Evolutionary conservation across 2,888 invertebrate species (phyloP).

Genomic region (Tineola bisselliella): DNA sequence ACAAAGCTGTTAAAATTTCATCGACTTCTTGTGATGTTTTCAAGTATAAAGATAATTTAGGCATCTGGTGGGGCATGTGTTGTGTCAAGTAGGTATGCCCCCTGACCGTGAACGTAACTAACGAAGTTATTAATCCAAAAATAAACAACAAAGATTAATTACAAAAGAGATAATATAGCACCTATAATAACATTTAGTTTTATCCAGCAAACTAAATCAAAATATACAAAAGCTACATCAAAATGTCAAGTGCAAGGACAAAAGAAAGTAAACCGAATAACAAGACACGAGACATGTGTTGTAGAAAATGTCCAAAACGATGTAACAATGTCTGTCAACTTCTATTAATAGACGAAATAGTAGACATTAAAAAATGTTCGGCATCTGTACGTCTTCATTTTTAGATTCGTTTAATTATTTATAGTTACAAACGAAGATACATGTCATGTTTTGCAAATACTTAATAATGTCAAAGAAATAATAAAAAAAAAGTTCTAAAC

Average conservation of each 20-base stretch:
- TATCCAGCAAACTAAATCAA: conserved; percentile 19
- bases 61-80: conserved; percentile 51
- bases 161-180: no score
- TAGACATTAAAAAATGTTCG: neutral
- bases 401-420: neutral
- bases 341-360: neutral
- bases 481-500: neutral
- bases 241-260: neutral
- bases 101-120: conserved; percentile 6
- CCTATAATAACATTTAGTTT: no score
- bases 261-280: conserved; percentile 2
- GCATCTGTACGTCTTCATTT: neutral
- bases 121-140: neutral
- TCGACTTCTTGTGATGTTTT: conserved; percentile 18
- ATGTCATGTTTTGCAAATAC: neutral
- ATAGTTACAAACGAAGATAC: neutral
- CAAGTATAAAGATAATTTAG: conserved; percentile 42
- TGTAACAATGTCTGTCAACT: neutral
- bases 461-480: neutral
- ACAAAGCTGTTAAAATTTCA: neutral
- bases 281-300: neutral
- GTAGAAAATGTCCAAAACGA: neutral
- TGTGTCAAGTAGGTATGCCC: conserved; percentile 22
- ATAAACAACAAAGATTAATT: neutral
- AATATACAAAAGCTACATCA: neutral